Evolutionary conservation across 2,888 invertebrate genomes (phyloP), one percentile per base, ranked within the genome.

Genomic region (Tricholauxania praeusta): DNA sequence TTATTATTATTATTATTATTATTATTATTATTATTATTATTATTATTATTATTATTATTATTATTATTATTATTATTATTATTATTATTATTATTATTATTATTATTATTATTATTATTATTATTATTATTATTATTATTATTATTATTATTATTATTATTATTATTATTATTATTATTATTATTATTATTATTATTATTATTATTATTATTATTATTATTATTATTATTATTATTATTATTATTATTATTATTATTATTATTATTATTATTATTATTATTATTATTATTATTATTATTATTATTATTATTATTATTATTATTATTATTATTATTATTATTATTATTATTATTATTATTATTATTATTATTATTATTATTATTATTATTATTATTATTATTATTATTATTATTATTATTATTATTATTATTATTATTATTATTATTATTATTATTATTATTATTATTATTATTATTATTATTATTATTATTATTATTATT

Each of bases 1-100:
- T 52, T 52, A 52, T 52, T 52, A 52, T 52, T 8, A 52, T 52
- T 52, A 52, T 52, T 52, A 52, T 52, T 52, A 52, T 52, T 52
- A 52, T 52, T 52, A 52, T 52, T 52, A 52, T 52, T 52, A 52
- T 52, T 52, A 52, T 52, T 52, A 6, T 52, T 52, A 52, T 52
- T 52, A 52, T 52, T 52, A 52, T 52, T 52, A 52, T 52, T 52
- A 52, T 52, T 52, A 52, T 52, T 52, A 52, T 52, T 52, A 52
- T 52, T 52, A 52, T 52, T 52, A 52, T 52, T 52, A 52, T 52
- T 52, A 52, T 52, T 52, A 52, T 52, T 52, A 52, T 52, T 52
- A 52, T 52, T 52, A 52, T 52, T 52, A 52, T 52, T 52, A 52
- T 52, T 52, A 52, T 52, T 52, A 52, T 52, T 52, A 52, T 52